A percentile compares a stretch with the other conserved stretches of the same genome.
Evolutionary conservation across 2,113 vertebrate species (phyloP).

Genomic region (Zingel zingel): DNA sequence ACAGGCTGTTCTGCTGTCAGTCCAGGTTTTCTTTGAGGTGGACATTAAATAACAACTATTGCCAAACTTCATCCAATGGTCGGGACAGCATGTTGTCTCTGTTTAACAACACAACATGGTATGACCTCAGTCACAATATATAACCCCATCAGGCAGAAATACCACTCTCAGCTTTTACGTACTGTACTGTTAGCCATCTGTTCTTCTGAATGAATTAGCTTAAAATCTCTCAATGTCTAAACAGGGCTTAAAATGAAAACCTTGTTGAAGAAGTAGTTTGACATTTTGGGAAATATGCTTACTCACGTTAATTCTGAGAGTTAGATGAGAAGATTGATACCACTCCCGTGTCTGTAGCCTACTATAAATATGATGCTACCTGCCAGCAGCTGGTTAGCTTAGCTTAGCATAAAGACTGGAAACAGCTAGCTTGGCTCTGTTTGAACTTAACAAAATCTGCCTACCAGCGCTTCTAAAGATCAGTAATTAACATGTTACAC

Average conservation of each 20-base stretch:
- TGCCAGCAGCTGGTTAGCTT: no score
- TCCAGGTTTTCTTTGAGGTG: rapidly evolving
- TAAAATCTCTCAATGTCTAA: no score
- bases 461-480: background rate
- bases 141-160: no score
- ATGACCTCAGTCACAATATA: background rate
- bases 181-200: no score
- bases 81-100: background rate
- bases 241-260: no score
- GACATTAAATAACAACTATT: background rate
- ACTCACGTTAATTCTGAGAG: background rate
- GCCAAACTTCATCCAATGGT: background rate
- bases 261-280: no score
- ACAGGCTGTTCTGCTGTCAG: background rate
- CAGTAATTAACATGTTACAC: no score
- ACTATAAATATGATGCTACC: background rate
- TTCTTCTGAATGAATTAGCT: no score
- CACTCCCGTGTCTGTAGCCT: background rate
- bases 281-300: background rate
- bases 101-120: background rate
- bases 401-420: background rate
- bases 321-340: background rate
- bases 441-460: background rate
- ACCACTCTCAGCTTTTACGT: no score
- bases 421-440: no score